Evolutionary conservation across 1,140 invertebrate genomes (phyloP).

Genomic region (Lepidurus couesii): DNA sequence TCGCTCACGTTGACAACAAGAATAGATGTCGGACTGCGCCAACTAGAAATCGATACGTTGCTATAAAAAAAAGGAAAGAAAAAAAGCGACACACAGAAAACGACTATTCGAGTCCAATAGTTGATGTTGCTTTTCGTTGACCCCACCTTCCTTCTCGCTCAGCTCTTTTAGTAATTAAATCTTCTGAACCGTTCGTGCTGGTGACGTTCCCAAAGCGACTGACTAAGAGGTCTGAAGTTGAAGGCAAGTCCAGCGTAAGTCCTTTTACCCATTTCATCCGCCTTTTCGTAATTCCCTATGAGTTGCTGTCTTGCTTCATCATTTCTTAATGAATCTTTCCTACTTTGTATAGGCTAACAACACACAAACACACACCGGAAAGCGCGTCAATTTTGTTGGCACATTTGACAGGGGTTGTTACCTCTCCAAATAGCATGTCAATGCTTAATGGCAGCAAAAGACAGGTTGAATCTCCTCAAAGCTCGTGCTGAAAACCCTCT

Average conservation of each 20-base stretch:
- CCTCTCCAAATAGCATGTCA: background rate
- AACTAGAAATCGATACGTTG: too few species aligned
- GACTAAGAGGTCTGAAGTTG: background rate
- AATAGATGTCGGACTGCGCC: too few species aligned
- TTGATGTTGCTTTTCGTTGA: background rate
- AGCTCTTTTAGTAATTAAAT: conserved; percentile 3
- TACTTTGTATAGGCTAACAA: background rate
- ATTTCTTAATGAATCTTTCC: background rate
- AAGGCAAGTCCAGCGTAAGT: background rate
- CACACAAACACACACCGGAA: background rate
- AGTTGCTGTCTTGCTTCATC: background rate
- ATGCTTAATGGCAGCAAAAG: background rate
- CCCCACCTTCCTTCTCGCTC: background rate
- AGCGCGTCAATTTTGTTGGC: background rate
- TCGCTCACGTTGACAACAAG: too few species aligned
- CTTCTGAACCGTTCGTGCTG: background rate
- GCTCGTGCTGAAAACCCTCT: background rate
- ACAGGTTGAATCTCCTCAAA: background rate
- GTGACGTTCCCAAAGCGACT: conserved; percentile 5
- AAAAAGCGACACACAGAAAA: background rate
- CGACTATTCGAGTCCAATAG: background rate
- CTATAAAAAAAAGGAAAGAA: background rate
- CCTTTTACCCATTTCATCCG: background rate
- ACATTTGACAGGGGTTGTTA: background rate
- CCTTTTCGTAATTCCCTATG: background rate